These are phyloP conservation scores for Phycodurus eques DNA, from an alignment of 2,113 vertebrate species.

Conservation along the genomic window DNA sequence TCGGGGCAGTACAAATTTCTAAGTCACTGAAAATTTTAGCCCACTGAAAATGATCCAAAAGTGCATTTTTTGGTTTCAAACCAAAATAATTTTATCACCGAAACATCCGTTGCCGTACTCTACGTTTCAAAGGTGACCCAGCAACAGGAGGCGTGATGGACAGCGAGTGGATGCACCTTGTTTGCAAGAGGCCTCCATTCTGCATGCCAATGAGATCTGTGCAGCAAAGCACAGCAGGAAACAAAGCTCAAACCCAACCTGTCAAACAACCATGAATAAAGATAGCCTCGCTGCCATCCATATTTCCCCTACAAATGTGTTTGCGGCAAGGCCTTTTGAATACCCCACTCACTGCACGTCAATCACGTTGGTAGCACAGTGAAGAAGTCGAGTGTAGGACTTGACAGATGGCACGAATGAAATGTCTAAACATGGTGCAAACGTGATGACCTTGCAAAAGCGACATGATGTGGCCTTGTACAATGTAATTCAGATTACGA, in stretches of 20 bases:
- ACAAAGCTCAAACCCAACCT: background rate
- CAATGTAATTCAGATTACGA: background rate
- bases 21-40: too few relatives aligned
- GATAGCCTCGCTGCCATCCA: background rate
- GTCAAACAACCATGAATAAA: constrained; percentile 1
- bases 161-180: background rate
- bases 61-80: too few relatives aligned
- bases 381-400: background rate
- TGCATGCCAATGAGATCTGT: constrained; percentile 2
- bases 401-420: background rate
- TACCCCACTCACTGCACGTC: background rate
- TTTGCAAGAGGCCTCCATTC: background rate
- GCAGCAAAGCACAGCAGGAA: background rate
- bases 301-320: background rate
- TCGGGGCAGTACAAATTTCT: too few relatives aligned
- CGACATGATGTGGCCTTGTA: background rate
- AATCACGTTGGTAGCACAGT: background rate
- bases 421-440: background rate
- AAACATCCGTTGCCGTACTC: background rate
- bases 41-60: too few relatives aligned
- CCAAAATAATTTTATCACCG: too few relatives aligned
- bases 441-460: background rate
- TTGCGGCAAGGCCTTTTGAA: background rate
- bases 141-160: background rate
- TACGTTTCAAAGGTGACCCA: background rate